These are phyloP conservation scores for Condylura cristata DNA, from an alignment of 2,113 vertebrate species.

Conservation along the genomic window DNA sequence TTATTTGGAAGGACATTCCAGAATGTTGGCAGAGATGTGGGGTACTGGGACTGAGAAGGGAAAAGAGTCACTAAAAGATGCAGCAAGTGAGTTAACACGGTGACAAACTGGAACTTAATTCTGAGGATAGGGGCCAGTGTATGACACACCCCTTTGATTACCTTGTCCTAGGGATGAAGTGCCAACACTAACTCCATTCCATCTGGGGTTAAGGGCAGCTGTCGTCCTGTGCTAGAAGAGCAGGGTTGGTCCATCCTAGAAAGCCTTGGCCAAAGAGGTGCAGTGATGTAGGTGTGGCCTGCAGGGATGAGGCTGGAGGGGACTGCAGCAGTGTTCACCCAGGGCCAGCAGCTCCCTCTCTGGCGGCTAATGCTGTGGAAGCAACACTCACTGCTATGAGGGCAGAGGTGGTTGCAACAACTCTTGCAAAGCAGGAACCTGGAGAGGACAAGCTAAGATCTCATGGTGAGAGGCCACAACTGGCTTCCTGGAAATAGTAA, in stretches of 20 bases:
- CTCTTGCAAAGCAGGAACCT: background rate
- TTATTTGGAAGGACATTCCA: background rate
- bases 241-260: background rate
- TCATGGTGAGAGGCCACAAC: background rate
- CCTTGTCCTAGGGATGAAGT: background rate
- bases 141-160: background rate
- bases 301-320: too few species aligned
- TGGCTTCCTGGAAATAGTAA: background rate
- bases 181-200: background rate
- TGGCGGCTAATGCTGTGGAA: background rate
- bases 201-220: background rate
- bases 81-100: background rate
- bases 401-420: background rate
- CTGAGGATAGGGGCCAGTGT: background rate
- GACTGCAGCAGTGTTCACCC: fast-evolving
- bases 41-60: background rate
- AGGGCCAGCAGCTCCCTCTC: background rate
- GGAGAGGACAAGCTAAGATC: background rate
- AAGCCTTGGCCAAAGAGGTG: background rate
- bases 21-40: background rate
- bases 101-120: background rate
- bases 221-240: background rate
- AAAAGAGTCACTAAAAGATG: background rate
- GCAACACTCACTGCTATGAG: fast-evolving
- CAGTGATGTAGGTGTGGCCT: background rate